Conservation (phyloP, 2,888 invertebrate genomes). For the Spilosoma lubricipeda region DNA sequence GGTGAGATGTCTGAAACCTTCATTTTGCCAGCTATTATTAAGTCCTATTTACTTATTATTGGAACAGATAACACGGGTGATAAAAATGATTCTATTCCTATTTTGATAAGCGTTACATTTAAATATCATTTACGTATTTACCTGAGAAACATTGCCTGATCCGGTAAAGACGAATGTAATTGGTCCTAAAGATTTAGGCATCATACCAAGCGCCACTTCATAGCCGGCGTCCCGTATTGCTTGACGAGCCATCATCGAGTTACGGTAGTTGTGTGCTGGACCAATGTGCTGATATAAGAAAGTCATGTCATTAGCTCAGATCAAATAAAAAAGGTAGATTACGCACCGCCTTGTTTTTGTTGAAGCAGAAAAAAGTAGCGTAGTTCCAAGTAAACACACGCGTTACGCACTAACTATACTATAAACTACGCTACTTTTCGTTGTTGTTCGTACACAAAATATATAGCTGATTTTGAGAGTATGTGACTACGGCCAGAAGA, state of each 20-base stretch:
- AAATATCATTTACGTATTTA: constrained; percentile 43
- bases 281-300: constrained; percentile 97
- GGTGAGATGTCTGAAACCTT: neutral
- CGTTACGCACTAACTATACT: too few species aligned
- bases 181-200: constrained; percentile 99
- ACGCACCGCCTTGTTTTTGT: too few species aligned
- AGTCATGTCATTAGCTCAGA: too few species aligned
- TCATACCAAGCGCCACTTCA: constrained; percentile 97
- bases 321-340: too few species aligned
- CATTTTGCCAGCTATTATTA: neutral
- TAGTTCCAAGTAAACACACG: too few species aligned
- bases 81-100: neutral
- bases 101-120: neutral
- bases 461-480: too few species aligned
- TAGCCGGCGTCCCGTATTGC: constrained; percentile 99
- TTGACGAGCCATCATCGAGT: constrained; percentile 98
- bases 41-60: neutral
- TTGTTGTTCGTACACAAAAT: too few species aligned
- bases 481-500: too few species aligned
- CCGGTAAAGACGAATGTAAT: constrained; percentile 99
- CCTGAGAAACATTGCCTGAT: constrained; percentile 98
- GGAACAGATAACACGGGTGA: neutral
- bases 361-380: too few species aligned
- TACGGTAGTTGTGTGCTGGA: constrained; percentile 99
- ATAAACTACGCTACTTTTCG: too few species aligned